A percentile compares a stretch with the other conserved stretches of the same genome.
Conservation (phyloP, 1,140 invertebrate species). For the Drosophila grimshawi region DNA sequence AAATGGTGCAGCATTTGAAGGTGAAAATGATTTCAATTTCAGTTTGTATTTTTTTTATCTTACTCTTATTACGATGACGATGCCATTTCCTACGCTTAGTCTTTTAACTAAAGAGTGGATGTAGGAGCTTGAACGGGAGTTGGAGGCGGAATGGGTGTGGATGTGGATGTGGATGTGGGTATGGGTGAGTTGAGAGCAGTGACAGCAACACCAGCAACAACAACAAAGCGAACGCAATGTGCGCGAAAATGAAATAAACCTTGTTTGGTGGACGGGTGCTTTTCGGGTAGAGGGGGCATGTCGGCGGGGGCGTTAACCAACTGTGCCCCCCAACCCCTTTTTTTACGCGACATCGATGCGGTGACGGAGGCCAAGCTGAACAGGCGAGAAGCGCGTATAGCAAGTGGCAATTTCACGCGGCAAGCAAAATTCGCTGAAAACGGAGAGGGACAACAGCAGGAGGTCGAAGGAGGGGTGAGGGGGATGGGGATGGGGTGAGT, state of each 20-base stretch:
- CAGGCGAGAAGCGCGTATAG: slow-evolving; percentile 76
- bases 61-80: slow-evolving; percentile 66
- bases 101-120: slow-evolving; percentile 29
- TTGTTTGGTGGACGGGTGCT: slow-evolving; percentile 29
- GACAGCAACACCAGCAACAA: slow-evolving; percentile 30
- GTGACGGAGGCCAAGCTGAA: slow-evolving; percentile 80
- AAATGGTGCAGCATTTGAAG: slow-evolving; percentile 55
- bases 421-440: slow-evolving; percentile 40
- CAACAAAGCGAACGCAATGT: slow-evolving; percentile 72
- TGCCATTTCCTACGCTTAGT: slow-evolving; percentile 74
- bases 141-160: not conserved
- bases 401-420: slow-evolving; percentile 82
- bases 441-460: not conserved
- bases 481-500: too few relatives aligned
- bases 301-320: slow-evolving; percentile 15
- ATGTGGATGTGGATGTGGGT: too few relatives aligned
- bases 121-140: not conserved
- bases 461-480: not conserved
- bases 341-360: slow-evolving; percentile 57
- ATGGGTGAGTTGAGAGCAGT: not conserved
- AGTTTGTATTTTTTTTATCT: slow-evolving; percentile 44
- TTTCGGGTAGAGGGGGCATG: slow-evolving; percentile 10
- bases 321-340: slow-evolving; percentile 13
- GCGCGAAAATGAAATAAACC: slow-evolving; percentile 83
- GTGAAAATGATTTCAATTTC: slow-evolving; percentile 76